Evolutionary conservation across 2,113 vertebrate species (phyloP), one percentile per base, ranked within the genome.

Genomic region (Bubo scandiacus): DNA sequence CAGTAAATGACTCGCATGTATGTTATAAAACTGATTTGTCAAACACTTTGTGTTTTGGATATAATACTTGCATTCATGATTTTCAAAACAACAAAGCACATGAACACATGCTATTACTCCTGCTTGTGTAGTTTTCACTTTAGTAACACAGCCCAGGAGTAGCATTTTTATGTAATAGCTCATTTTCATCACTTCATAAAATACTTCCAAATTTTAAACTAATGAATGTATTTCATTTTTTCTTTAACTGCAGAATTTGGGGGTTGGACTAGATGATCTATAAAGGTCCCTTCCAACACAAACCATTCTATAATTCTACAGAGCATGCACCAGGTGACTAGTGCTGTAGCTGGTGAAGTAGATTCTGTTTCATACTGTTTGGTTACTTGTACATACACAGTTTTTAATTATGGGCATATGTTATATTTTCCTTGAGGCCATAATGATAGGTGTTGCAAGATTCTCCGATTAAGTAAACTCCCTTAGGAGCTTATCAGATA

Each of bases 381-480:
- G 34, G 20, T 32, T 55, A 59, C 38, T 7, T 85, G 29, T n/a
- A 23, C 34, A 17, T 26, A 43, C 12, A 5, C 3, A 11, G 38
- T 8, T 49, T 88, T 51, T 67, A 43, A 30, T 43, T 54, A 62
- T 22, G 73, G 42, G 27, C 42, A 30, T 40, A 11, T 0, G 0
- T 34, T 62, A 6, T 17, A 9, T 34, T 61, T 36, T 59, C 36
- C 72, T 62, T 55, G 34, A 89, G 27, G 20, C 26, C 8, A 0
- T 59, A 72, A n/a, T 1, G 12, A 65, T 3, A 43, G 25, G 10
- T 26, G 26, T 66, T 58, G 38, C 25, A 86, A 79, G 17, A n/a
- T 80, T 66, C 11, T 61, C 34, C 34, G 42, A 0, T 13, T 15
- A 23, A 47, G 38, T 38, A 55, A 65, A 47, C 5, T 47, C 85